Percentiles rank a stretch among this genome's conserved stretches.
These are phyloP conservation scores for Sminthopsis crassicaudata DNA, from an alignment of 2,113 vertebrate species.

Conservation along the genomic window DNA sequence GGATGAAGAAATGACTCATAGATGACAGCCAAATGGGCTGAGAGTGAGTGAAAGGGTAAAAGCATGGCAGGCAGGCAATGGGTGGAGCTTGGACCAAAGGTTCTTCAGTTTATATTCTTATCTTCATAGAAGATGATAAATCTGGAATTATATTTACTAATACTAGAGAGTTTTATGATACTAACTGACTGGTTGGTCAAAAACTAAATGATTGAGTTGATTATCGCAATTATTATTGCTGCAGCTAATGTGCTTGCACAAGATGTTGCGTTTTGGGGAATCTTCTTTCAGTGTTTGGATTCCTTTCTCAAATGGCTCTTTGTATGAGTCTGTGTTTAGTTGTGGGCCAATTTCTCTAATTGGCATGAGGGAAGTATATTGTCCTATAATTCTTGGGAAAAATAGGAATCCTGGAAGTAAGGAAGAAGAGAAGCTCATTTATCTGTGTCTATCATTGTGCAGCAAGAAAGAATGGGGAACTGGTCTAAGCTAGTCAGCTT, in stretches of 20 bases:
- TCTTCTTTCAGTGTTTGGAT: not conserved
- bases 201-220: not conserved
- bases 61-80: not conserved
- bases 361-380: not conserved
- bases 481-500: not conserved
- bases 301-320: not conserved
- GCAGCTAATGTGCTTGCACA: not conserved
- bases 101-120: not conserved
- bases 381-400: not conserved
- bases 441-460: not conserved
- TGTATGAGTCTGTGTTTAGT: not conserved
- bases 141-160: not conserved
- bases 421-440: not conserved
- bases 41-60: not conserved
- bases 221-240: not conserved
- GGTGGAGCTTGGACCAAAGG: not conserved
- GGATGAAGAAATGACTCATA: not conserved
- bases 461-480: not conserved
- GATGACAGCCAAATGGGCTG: not conserved
- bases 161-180: not conserved
- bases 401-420: not conserved
- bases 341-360: not conserved
- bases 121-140: not conserved
- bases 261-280: not conserved
- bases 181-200: not conserved